These are phyloP conservation scores for Glomeris marginata DNA, from an alignment of 2,888 invertebrate genomes.

Conservation along the genomic window DNA sequence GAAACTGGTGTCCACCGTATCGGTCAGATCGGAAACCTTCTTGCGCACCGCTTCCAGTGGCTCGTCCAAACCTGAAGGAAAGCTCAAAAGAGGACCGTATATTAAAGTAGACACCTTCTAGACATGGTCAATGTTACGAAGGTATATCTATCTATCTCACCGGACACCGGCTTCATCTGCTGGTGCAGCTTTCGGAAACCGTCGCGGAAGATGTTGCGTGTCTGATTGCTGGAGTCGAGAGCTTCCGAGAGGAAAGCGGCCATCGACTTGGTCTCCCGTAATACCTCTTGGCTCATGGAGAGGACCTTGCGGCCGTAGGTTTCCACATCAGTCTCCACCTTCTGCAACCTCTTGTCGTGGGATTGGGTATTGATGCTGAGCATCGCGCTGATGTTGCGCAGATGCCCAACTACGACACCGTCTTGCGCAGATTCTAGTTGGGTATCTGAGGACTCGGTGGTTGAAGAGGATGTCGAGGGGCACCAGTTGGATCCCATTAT, in stretches of 20 bases:
- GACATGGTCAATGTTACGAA: neutral
- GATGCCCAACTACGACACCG: neutral
- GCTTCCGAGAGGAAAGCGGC: conserved; percentile 37
- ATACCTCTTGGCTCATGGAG: conserved; percentile 47
- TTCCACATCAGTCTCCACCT: conserved; percentile 19
- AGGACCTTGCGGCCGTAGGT: conserved; percentile 35
- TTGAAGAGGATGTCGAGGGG: too few species aligned
- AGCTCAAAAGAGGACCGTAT: neutral
- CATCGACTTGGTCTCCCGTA: conserved; percentile 36
- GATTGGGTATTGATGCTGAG: conserved; percentile 11
- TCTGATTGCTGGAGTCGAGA: conserved; percentile 39
- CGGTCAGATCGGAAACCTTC: conserved; percentile 16
- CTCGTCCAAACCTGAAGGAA: conserved; percentile 12
- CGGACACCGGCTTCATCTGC: conserved; percentile 16
- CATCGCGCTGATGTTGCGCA: conserved; percentile 13
- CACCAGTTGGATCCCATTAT: too few species aligned
- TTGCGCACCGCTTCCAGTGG: conserved; percentile 17
- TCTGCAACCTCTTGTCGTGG: conserved; percentile 16
- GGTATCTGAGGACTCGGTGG: too few species aligned
- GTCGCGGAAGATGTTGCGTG: conserved; percentile 37
- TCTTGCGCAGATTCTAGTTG: neutral
- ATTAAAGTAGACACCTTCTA: neutral
- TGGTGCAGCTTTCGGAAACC: conserved; percentile 25
- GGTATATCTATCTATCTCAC: neutral
- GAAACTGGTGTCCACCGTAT: conserved; percentile 19